Percentiles rank a stretch among this genome's conserved stretches.
Conservation (phyloP, 2,888 invertebrate genomes). For the Notocelia uddmanniana region DNA sequence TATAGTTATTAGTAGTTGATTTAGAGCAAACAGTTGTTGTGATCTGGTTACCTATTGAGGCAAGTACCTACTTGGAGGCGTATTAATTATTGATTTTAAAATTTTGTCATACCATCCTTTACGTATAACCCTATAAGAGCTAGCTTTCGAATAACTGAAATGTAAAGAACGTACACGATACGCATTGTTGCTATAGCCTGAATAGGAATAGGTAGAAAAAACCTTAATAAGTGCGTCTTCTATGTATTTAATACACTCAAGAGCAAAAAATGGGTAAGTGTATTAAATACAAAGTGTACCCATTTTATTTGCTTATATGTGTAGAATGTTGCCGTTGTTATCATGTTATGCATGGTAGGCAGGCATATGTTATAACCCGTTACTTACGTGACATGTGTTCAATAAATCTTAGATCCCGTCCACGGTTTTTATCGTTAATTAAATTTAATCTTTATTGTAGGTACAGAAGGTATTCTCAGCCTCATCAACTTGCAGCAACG, state of each 20-base stretch:
- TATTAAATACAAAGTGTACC: too few relatives aligned
- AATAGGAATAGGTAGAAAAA: too few relatives aligned
- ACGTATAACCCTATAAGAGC: too few relatives aligned
- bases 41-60: background rate
- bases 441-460: background rate
- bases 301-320: too few relatives aligned
- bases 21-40: slow-evolving; percentile 21
- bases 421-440: background rate
- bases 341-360: too few relatives aligned
- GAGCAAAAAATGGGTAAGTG: too few relatives aligned
- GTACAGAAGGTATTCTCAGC: background rate
- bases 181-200: too few relatives aligned
- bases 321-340: too few relatives aligned
- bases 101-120: background rate
- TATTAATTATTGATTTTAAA: slow-evolving; percentile 1
- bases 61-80: background rate
- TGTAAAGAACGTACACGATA: background rate
- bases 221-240: too few relatives aligned
- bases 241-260: too few relatives aligned
- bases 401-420: background rate
- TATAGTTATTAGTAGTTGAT: slow-evolving; percentile 27
- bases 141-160: background rate
- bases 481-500: background rate
- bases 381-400: too few relatives aligned
- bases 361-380: too few relatives aligned